Percentiles rank a stretch among this genome's conserved stretches.
Conservation (phyloP, 30 jellyfish, hydroid and myxozoan species). For the Hydractinia echinata region DNA sequence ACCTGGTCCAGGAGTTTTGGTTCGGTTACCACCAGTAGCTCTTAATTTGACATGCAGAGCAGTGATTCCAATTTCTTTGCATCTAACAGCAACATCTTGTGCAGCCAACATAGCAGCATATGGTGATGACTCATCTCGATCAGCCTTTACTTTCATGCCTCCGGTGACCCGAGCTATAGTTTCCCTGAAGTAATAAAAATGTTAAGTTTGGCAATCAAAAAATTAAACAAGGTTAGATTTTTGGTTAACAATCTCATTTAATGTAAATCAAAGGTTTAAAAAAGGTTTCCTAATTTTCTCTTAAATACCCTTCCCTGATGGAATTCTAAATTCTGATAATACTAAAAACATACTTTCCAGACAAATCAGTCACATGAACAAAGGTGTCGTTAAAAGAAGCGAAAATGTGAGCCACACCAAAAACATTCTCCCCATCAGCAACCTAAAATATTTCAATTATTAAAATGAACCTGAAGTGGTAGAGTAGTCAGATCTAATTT, state of each 20-base stretch:
- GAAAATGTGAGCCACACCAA: slow-evolving; percentile 99
- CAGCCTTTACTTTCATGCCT: slow-evolving; percentile 99
- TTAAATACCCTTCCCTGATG: no score
- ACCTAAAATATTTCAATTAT: slow-evolving; percentile 43
- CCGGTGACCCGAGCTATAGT: slow-evolving; percentile 98
- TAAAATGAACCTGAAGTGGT: not conserved
- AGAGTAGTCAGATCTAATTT: not conserved
- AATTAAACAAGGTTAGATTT: no score
- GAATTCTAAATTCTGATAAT: not conserved
- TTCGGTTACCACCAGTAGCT: slow-evolving; percentile 99
- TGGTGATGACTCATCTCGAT: slow-evolving; percentile 99
- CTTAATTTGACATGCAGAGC: slow-evolving; percentile 98
- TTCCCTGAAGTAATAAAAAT: slow-evolving; percentile 54
- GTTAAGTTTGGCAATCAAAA: not conserved
- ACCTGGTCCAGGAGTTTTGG: slow-evolving; percentile 99
- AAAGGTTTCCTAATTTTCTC: no score
- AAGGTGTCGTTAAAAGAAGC: slow-evolving; percentile 99
- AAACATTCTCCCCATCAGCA: slow-evolving; percentile 98
- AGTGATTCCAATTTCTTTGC: slow-evolving; percentile 99
- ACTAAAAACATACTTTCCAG: slow-evolving; percentile 78
- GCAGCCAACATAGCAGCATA: slow-evolving; percentile 99
- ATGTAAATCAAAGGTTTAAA: no score
- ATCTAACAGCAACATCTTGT: slow-evolving; percentile 99
- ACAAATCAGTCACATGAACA: slow-evolving; percentile 96
- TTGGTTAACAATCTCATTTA: no score